Percentiles rank a stretch among this genome's conserved stretches.
Evolutionary conservation across 2,888 invertebrate species (phyloP).

Genomic region (Temnothorax unifasciatus): DNA sequence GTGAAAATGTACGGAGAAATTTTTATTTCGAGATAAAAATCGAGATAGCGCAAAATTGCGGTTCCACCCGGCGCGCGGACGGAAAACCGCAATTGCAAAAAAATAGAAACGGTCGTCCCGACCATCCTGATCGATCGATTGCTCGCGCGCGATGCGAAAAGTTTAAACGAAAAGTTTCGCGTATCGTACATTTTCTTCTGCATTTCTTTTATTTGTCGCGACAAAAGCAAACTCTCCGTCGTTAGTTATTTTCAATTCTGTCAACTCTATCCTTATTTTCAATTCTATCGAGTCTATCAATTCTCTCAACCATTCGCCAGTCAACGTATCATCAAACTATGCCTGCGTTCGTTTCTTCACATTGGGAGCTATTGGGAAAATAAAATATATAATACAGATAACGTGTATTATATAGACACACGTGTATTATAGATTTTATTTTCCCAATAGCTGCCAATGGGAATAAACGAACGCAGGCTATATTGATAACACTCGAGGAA

Average conservation of each 20-base stretch:
- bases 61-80: slow-evolving; percentile 27
- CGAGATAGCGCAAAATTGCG: slow-evolving; percentile 10
- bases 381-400: no score
- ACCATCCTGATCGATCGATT: slow-evolving; percentile 6
- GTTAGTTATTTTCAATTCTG: background rate
- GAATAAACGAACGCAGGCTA: background rate
- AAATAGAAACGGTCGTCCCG: slow-evolving; percentile 21
- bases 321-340: background rate
- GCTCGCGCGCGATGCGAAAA: background rate
- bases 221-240: background rate
- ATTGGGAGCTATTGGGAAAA: no score
- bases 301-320: background rate
- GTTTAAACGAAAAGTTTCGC: background rate
- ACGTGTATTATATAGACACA: no score
- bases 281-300: no score
- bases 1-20: slow-evolving; percentile 36
- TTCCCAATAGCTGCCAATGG: no score
- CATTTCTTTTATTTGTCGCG: background rate
- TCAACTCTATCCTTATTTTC: background rate
- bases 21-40: slow-evolving; percentile 32
- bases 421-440: no score
- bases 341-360: no score
- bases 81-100: slow-evolving; percentile 25
- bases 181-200: background rate
- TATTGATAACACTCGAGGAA: background rate